phyloP scores from a whole-genome alignment of 2,113 vertebrate species.

The Prunella himalayana region DNA sequence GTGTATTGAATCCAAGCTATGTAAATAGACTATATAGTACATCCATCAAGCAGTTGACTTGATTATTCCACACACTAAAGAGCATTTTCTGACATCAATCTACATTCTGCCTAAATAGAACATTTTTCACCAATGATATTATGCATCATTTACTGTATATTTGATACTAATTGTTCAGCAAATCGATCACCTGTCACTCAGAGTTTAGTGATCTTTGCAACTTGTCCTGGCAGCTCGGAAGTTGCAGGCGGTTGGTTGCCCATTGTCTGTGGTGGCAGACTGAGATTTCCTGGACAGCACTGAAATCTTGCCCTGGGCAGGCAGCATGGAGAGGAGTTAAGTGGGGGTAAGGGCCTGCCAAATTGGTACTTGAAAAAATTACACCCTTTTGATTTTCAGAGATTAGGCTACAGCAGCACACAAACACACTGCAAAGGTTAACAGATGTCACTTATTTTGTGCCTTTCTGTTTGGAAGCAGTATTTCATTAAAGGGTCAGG shows the following conservation, averaged over 20 bases:
- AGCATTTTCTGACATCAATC: constrained; percentile 71
- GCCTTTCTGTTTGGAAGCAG: neutral
- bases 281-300: neutral
- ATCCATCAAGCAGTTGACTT: constrained; percentile 76
- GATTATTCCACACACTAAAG: constrained; percentile 74
- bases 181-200: constrained; percentile 59
- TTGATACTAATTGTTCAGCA: constrained; percentile 71
- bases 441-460: neutral
- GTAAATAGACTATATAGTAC: constrained; percentile 73
- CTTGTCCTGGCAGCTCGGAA: neutral
- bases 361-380: neutral
- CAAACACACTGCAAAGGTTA: neutral
- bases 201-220: constrained; percentile 43
- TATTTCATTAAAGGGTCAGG: neutral
- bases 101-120: constrained; percentile 71
- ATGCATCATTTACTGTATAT: constrained; percentile 68
- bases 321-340: neutral
- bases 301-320: neutral
- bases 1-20: constrained; percentile 74
- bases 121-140: constrained; percentile 69
- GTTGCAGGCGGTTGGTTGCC: neutral
- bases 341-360: neutral
- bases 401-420: neutral
- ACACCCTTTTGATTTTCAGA: neutral
- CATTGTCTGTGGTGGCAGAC: neutral